Evolutionary conservation across 2,888 invertebrate genomes (phyloP).

Genomic region (Cordylochernes scorpioides): DNA sequence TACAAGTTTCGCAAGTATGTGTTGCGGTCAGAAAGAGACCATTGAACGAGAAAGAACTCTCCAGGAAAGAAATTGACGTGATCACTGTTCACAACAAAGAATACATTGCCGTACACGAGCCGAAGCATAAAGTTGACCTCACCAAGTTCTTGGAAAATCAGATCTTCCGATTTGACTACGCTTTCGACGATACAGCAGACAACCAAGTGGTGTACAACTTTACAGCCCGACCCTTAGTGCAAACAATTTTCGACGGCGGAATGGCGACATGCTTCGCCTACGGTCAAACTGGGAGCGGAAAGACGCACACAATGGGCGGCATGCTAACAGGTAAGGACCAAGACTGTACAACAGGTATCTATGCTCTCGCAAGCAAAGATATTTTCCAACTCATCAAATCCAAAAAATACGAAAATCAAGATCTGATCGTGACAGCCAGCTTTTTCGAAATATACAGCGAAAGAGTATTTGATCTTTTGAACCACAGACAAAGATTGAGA

Average conservation of each 20-base stretch:
- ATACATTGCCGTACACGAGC: constrained; percentile 74
- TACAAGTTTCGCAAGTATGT: constrained; percentile 85
- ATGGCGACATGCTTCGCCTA: constrained; percentile 99
- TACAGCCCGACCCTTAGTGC: constrained; percentile 85
- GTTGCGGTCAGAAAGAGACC: constrained; percentile 95
- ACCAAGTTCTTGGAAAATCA: constrained; percentile 97
- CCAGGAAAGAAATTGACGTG: constrained; percentile 80
- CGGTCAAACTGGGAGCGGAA: constrained; percentile 88
- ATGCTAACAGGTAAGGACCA: constrained; percentile 71
- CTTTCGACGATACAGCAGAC: constrained; percentile 79
- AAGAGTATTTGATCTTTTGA: constrained; percentile 44
- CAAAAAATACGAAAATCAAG: constrained; percentile 51
- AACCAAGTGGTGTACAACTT: constrained; percentile 96
- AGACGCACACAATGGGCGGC: constrained; percentile 94
- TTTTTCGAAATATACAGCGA: constrained; percentile 99
- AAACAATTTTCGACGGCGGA: constrained; percentile 91
- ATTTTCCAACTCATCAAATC: constrained; percentile 59
- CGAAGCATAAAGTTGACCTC: constrained; percentile 82
- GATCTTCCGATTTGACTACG: constrained; percentile 91
- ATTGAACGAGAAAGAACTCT: constrained; percentile 46
- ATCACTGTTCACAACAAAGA: constrained; percentile 88
- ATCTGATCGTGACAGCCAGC: constrained; percentile 67
- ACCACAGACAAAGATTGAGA: constrained; percentile 73
- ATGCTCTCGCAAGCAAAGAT: constrained; percentile 73
- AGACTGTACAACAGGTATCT: constrained; percentile 88